Conservation (phyloP, 2,113 vertebrate genomes). For the Macquaria australasica region DNA sequence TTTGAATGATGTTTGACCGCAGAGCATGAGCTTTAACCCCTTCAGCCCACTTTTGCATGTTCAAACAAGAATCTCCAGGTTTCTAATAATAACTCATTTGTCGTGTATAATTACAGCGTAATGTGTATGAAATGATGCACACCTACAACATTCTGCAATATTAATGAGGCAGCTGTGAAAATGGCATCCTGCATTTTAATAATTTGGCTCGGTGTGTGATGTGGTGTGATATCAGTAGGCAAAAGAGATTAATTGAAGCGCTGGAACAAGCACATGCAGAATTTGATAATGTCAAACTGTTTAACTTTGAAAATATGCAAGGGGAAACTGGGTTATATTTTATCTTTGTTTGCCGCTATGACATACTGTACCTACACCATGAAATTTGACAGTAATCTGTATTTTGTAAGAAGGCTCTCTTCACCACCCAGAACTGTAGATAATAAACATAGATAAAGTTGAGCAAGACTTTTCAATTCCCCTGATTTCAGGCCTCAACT, state of each 20-base stretch:
- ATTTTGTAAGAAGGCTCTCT: neutral
- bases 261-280: neutral
- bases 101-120: constrained; percentile 37
- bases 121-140: constrained; percentile 47
- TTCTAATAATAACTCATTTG: constrained; percentile 41
- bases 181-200: constrained; percentile 39
- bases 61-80: neutral
- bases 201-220: constrained; percentile 26
- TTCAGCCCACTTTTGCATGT: neutral
- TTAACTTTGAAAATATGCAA: neutral
- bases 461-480: neutral
- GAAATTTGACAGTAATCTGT: neutral
- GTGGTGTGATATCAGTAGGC: constrained; percentile 14
- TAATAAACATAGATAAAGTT: neutral
- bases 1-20: too few relatives aligned
- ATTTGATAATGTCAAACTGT: neutral
- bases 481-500: neutral
- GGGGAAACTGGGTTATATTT: neutral
- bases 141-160: constrained; percentile 45
- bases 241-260: constrained; percentile 13
- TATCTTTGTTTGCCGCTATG: neutral
- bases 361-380: neutral
- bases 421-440: neutral
- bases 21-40: constrained; percentile 1
- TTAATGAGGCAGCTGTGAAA: constrained; percentile 54